Evolutionary conservation across 2,113 vertebrate species (phyloP).

Genomic region (Ceyx melanurus): DNA sequence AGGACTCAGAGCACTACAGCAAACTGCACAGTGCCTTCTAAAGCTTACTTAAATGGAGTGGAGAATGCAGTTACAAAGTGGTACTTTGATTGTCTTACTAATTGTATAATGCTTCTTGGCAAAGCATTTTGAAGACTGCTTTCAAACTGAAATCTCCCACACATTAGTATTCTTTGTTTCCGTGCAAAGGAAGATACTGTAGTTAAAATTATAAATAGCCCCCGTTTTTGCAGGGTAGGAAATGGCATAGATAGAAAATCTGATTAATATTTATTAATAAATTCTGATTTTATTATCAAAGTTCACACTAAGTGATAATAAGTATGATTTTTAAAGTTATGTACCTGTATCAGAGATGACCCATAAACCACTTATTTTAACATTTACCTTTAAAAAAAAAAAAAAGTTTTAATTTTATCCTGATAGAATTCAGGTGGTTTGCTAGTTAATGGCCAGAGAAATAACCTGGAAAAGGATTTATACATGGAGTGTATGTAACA

Average conservation of each 20-base stretch:
- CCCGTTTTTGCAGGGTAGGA: not conserved
- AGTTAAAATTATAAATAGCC: not conserved
- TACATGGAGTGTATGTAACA: not conserved
- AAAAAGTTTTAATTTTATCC: not conserved
- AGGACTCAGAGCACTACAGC: not conserved
- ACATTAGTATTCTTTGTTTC: not conserved
- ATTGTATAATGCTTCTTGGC: not conserved
- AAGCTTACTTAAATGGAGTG: not conserved
- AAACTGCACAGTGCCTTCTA: not conserved
- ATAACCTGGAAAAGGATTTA: not conserved
- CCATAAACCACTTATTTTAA: not conserved
- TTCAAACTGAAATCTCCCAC: not conserved
- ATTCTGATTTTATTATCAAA: not conserved
- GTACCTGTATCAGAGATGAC: not conserved
- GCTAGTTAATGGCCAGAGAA: not conserved
- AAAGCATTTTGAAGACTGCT: conserved; percentile 28
- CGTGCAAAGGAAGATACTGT: not conserved
- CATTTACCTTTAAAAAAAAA: not conserved
- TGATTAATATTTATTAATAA: not conserved
- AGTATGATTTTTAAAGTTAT: not conserved
- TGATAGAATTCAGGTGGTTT: not conserved
- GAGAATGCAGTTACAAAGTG: not conserved
- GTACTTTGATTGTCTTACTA: not conserved
- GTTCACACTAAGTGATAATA: not conserved
- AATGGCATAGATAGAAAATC: not conserved